Evolutionary conservation across 2,113 vertebrate species (phyloP).

Genomic region (Tor tambroides): DNA sequence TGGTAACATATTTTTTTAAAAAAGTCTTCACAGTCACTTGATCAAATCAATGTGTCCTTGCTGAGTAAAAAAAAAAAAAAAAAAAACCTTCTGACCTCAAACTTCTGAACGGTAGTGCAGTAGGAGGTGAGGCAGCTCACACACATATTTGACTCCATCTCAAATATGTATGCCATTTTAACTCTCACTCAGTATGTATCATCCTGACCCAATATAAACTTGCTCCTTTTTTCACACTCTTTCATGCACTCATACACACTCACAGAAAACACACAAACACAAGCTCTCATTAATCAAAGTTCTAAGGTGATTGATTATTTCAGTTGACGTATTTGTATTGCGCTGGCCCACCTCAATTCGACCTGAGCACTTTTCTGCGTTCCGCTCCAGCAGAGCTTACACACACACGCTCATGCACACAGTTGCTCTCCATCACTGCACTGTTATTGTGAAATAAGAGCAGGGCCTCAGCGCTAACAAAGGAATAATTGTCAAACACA

Average conservation of each 20-base stretch:
- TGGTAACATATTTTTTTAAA: too few relatives aligned
- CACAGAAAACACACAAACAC: conserved; percentile 18
- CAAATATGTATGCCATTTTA: neutral
- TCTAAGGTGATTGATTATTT: conserved; percentile 49
- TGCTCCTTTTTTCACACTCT: conserved; percentile 6
- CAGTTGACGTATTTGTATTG: conserved; percentile 27
- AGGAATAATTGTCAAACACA: conserved; percentile 54
- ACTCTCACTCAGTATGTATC: neutral
- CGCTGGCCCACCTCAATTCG: conserved; percentile 19
- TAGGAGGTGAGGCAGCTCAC: neutral
- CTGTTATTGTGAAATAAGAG: conserved; percentile 58
- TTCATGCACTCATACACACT: conserved; percentile 9
- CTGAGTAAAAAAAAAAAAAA: neutral
- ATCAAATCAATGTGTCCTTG: neutral
- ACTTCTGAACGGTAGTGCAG: neutral
- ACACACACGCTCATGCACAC: neutral
- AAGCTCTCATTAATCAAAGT: conserved; percentile 35
- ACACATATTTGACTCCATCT: neutral
- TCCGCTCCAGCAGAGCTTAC: conserved; percentile 43
- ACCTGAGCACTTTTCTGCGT: conserved; percentile 43
- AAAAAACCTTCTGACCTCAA: too few relatives aligned
- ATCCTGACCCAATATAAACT: neutral
- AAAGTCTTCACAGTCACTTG: neutral
- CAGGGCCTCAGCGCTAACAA: conserved; percentile 46
- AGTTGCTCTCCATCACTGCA: conserved; percentile 44